Evolutionary conservation across 2,113 vertebrate species (phyloP).

Genomic region (Epinephelus lanceolatus): DNA sequence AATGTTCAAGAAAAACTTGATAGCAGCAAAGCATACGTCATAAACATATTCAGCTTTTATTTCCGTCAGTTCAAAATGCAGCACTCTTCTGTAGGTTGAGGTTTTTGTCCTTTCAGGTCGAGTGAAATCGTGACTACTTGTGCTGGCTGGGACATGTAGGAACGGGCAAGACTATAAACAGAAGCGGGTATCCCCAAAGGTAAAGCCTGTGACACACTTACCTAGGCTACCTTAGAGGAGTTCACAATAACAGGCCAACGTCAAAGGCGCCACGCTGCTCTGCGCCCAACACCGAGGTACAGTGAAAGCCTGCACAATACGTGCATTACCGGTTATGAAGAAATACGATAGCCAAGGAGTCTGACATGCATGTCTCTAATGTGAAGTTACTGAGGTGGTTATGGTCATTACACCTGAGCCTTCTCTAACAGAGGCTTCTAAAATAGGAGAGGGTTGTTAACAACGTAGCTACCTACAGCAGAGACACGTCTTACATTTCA

Average conservation of each 20-base stretch:
- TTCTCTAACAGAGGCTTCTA: background rate
- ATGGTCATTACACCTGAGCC: background rate
- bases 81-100: conserved; percentile 39
- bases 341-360: background rate
- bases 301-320: conserved; percentile 1
- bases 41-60: background rate
- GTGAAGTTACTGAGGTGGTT: background rate
- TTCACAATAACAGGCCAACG: conserved; percentile 19
- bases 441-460: background rate
- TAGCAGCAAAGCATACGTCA: background rate
- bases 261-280: conserved; percentile 28
- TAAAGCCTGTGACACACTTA: conserved; percentile 59
- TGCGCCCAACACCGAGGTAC: background rate
- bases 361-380: background rate
- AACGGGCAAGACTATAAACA: conserved; percentile 45
- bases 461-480: background rate
- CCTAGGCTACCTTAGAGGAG: conserved; percentile 21
- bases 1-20: background rate
- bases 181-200: conserved; percentile 42
- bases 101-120: conserved; percentile 25
- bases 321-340: background rate
- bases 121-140: conserved; percentile 5
- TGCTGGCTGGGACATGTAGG: conserved; percentile 27
- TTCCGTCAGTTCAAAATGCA: conserved; percentile 7
- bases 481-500: background rate